phyloP scores from a whole-genome alignment of 2,113 vertebrate species.

The Typhlomys cinereus region DNA sequence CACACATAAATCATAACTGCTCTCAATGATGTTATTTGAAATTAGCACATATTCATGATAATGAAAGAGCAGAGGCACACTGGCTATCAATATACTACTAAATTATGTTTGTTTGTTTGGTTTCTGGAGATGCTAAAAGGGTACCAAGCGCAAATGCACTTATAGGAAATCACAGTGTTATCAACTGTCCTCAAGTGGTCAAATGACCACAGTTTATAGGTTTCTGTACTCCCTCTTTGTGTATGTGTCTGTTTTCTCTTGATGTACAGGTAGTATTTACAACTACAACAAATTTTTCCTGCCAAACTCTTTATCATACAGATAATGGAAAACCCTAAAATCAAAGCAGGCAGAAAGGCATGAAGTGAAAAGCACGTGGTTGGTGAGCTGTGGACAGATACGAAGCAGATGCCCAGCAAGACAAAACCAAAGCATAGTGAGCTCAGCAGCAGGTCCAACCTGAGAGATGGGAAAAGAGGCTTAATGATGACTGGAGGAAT shows the following conservation, averaged over 20 bases:
- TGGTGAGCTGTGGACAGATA: not conserved
- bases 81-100: not conserved
- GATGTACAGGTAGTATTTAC: not conserved
- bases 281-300: not conserved
- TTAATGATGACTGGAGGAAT: not conserved
- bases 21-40: not conserved
- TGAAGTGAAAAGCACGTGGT: not conserved
- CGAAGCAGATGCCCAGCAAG: fast-evolving
- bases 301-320: not conserved
- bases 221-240: not conserved
- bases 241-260: not conserved
- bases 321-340: not conserved
- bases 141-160: not conserved
- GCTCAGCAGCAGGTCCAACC: not conserved
- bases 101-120: not conserved
- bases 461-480: not conserved
- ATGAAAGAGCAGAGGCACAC: not conserved
- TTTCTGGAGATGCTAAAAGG: not conserved
- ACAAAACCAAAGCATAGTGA: not conserved
- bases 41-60: not conserved
- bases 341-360: not conserved
- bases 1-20: not conserved
- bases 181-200: not conserved
- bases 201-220: not conserved
- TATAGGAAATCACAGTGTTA: not conserved